Conservation (phyloP, 2,113 vertebrate species). For the Crocuta crocuta region DNA sequence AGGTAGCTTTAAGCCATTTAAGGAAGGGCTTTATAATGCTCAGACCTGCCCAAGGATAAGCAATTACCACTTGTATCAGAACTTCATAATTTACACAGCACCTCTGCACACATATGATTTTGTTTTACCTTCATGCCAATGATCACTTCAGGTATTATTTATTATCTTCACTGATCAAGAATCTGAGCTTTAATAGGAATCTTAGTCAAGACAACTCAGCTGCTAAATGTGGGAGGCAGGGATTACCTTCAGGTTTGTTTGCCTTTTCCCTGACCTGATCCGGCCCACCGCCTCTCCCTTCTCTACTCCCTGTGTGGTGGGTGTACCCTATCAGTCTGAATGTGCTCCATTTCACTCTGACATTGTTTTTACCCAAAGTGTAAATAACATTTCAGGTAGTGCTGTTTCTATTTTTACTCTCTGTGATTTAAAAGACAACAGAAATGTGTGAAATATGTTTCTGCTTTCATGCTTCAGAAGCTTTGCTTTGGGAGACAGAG, state of each 20-base stretch:
- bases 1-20: not conserved
- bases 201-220: not conserved
- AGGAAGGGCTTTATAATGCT: not conserved
- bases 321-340: not conserved
- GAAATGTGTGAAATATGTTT: not conserved
- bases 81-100: not conserved
- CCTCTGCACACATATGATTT: not conserved
- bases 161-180: conserved; percentile 26
- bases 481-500: not conserved
- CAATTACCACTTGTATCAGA: not conserved
- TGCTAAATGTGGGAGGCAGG: not conserved
- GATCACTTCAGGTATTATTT: not conserved
- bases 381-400: conserved; percentile 24
- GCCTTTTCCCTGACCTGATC: not conserved
- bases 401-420: conserved; percentile 44
- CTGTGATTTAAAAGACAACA: conserved; percentile 53
- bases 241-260: not conserved
- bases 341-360: not conserved
- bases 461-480: conserved; percentile 3
- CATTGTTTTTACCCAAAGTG: not conserved
- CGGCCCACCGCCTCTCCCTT: not conserved
- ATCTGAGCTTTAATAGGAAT: not conserved
- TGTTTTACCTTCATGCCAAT: not conserved
- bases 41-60: not conserved
- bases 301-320: rapidly evolving